Evolutionary conservation across 1,140 invertebrate genomes (phyloP), one percentile per base, ranked within the genome.

Genomic region (Caerostris extrusa): DNA sequence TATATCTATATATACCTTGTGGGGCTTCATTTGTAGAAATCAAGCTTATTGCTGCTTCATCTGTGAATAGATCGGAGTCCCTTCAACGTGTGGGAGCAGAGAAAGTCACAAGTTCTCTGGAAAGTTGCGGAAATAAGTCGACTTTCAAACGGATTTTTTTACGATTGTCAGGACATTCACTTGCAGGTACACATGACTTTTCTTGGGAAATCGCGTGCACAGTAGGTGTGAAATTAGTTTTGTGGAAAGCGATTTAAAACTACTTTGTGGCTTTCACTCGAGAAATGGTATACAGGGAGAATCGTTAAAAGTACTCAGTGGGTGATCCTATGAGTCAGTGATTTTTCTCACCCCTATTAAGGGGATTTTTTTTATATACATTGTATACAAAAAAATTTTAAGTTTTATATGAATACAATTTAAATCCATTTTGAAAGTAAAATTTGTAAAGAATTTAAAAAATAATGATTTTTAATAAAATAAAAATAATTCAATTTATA

Each of bases 101-200:
- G 90, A 67, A 85, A 92, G 90, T 92, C 56, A 34, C 34, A 14
- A 60, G 89, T 90, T 90, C 89, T 90, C 89, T 90, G 7, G 81
- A 85, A 92, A 92, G 90, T 92, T 92, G 55, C 90, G 90, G 90
- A 92, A 92, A 85, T 57, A 50, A 64, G 57, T 81, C 67, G n/a
- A 90, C 34, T 58, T 90, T 81, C 71, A 69, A 34, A 14, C n/a
- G 56, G 53, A 56, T 81, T 34, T 67, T 57, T 17, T 87, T 67
- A 69, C 50, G 61, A 82, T 91, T 82, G 71, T 58, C 17, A 34
- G 58, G 10, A 57, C 88, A 69, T 90, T 90, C 88, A 90, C 53
- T 71, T 55, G 64, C 17, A 5, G 61, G 88, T 58, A 90, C 88
- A 71, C 88, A 90, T 71, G 55, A 53, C 88, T 71, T 64, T 90